phyloP scores from a whole-genome alignment of 1,140 invertebrate genomes.

The Drusus annulatus region DNA sequence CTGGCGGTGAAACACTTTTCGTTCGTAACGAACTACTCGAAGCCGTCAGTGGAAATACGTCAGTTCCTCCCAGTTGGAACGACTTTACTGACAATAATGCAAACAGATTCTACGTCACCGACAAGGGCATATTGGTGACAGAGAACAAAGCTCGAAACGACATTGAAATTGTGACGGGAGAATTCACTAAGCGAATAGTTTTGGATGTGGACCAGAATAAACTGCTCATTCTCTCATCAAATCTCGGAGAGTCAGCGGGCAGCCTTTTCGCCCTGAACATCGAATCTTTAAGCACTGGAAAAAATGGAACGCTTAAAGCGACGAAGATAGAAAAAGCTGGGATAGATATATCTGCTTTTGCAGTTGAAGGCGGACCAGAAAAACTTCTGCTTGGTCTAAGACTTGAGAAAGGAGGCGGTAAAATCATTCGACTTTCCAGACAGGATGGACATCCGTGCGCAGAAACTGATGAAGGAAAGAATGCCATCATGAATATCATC shows the following conservation, averaged over 20 bases:
- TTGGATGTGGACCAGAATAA: slow-evolving; percentile 10
- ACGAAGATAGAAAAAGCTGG: background rate
- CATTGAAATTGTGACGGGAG: slow-evolving; percentile 40
- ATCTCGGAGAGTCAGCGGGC: background rate
- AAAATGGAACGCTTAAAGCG: background rate
- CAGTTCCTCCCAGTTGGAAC: slow-evolving; percentile 2
- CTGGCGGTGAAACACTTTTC: background rate
- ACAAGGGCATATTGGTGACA: slow-evolving; percentile 1
- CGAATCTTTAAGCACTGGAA: background rate
- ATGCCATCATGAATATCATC: slow-evolving; percentile 11
- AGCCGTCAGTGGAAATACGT: background rate
- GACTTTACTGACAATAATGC: slow-evolving; percentile 31
- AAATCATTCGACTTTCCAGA: slow-evolving; percentile 2
- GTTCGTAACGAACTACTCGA: background rate
- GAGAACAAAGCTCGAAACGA: slow-evolving; percentile 14
- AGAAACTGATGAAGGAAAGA: background rate
- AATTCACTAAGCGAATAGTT: slow-evolving; percentile 10
- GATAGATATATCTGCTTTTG: slow-evolving; percentile 7
- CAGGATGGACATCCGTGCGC: slow-evolving; percentile 32
- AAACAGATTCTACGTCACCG: slow-evolving; percentile 16
- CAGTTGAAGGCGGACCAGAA: background rate
- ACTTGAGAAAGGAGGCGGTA: slow-evolving; percentile 3
- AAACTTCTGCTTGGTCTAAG: slow-evolving; percentile 20
- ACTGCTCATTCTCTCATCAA: slow-evolving; percentile 27
- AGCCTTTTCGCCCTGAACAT: slow-evolving; percentile 28